Evolutionary conservation across 2,113 vertebrate species (phyloP).

Genomic region (Amphiprion ocellaris): DNA sequence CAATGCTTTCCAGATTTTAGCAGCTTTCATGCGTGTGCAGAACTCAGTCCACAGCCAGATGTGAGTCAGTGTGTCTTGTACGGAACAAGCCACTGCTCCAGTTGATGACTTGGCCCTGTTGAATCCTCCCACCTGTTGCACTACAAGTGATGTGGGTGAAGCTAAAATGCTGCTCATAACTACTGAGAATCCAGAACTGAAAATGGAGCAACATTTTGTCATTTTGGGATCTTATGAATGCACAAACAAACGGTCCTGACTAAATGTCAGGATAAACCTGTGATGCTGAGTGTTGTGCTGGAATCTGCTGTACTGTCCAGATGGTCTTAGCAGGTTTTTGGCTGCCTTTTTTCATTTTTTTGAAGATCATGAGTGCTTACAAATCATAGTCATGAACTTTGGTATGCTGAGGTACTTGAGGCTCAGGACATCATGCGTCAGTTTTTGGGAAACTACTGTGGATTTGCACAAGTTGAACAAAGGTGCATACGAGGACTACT

Average conservation of each 20-base stretch:
- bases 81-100: no score
- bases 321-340: constrained; percentile 16
- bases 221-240: not conserved
- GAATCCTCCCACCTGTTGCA: not conserved
- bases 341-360: not conserved
- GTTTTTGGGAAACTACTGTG: constrained; percentile 56
- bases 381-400: constrained; percentile 26
- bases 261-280: not conserved
- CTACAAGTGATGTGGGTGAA: not conserved
- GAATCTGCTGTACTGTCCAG: constrained; percentile 44
- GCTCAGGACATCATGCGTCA: constrained; percentile 35
- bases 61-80: no score
- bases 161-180: not conserved
- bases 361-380: constrained; percentile 21
- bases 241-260: not conserved
- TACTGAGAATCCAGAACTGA: constrained; percentile 44
- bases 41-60: no score
- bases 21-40: no score
- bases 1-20: no score
- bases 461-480: constrained; percentile 67
- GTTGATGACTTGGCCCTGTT: not conserved
- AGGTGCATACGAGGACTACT: constrained; percentile 8
- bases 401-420: constrained; percentile 17
- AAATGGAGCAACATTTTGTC: not conserved
- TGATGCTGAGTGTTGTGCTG: constrained; percentile 18